phyloP scores from a whole-genome alignment of 2,888 invertebrate species.

The Hirudinaria manillensis region DNA sequence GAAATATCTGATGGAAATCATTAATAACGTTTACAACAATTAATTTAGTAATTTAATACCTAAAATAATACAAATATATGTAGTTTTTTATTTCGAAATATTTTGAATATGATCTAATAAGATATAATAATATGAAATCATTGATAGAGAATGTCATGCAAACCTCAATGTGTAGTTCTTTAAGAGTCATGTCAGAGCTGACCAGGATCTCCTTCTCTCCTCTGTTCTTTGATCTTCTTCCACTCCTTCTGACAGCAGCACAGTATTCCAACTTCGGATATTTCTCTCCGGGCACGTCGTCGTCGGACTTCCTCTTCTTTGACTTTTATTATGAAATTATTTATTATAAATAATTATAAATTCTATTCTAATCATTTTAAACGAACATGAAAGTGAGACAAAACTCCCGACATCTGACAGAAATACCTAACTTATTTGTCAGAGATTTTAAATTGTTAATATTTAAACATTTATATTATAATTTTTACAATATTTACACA shows the following conservation, averaged over 20 bases:
- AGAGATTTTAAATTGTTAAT: too few species aligned
- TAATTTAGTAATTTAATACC: neutral
- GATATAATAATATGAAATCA: neutral
- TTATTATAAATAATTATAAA: neutral
- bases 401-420: too few species aligned
- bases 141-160: neutral
- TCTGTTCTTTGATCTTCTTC: neutral
- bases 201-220: neutral
- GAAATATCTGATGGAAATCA: conserved; percentile 7
- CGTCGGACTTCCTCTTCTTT: neutral
- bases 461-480: too few species aligned
- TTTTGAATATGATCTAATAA: neutral
- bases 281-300: neutral
- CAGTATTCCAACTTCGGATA: conserved; percentile 8
- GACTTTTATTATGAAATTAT: neutral
- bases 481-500: too few species aligned
- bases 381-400: too few species aligned
- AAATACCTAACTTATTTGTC: too few species aligned
- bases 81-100: neutral
- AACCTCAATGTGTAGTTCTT: conserved; percentile 18
- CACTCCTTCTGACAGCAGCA: conserved; percentile 18
- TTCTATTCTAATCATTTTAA: neutral
- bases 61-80: neutral
- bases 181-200: conserved; percentile 17
- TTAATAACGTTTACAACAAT: neutral